phyloP scores from a whole-genome alignment of 2,797 vertebrate genomes.

The Pseudochromis fuscus region DNA sequence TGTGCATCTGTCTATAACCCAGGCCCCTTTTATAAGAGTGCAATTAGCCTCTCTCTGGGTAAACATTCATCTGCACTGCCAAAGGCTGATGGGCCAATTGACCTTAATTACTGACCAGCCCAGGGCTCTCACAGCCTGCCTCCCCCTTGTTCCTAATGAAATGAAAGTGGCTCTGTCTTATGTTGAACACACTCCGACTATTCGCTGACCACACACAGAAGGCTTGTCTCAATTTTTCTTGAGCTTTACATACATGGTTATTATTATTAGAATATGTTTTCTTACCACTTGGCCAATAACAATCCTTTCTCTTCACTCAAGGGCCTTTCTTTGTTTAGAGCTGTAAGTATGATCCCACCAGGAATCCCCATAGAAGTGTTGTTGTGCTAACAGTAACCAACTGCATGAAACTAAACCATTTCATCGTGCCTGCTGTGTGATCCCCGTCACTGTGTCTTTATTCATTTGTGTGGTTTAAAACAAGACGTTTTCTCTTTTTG shows the following conservation, averaged over 20 bases:
- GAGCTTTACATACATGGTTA: slow-evolving; percentile 43
- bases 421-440: slow-evolving; percentile 53
- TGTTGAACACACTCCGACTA: slow-evolving; percentile 63
- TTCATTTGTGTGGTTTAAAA: slow-evolving; percentile 35
- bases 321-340: slow-evolving; percentile 60
- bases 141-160: slow-evolving; percentile 72
- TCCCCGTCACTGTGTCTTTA: slow-evolving; percentile 41
- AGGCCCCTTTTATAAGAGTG: slow-evolving; percentile 80
- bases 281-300: slow-evolving; percentile 55
- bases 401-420: slow-evolving; percentile 63
- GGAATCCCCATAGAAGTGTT: slow-evolving; percentile 49
- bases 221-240: slow-evolving; percentile 47
- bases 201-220: slow-evolving; percentile 68
- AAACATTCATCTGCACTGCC: slow-evolving; percentile 84
- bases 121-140: slow-evolving; percentile 69
- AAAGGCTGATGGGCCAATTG: slow-evolving; percentile 83
- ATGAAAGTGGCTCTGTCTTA: slow-evolving; percentile 77
- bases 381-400: slow-evolving; percentile 53
- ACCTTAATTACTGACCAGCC: slow-evolving; percentile 83
- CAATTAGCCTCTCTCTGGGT: slow-evolving; percentile 83
- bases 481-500: background rate
- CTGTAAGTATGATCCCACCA: slow-evolving; percentile 72
- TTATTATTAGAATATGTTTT: slow-evolving; percentile 61
- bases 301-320: slow-evolving; percentile 70
- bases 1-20: slow-evolving; percentile 76